Percentiles rank a stretch among this genome's conserved stretches.
phyloP scores from a whole-genome alignment of 2,888 invertebrate species.

The Eulithis testata region DNA sequence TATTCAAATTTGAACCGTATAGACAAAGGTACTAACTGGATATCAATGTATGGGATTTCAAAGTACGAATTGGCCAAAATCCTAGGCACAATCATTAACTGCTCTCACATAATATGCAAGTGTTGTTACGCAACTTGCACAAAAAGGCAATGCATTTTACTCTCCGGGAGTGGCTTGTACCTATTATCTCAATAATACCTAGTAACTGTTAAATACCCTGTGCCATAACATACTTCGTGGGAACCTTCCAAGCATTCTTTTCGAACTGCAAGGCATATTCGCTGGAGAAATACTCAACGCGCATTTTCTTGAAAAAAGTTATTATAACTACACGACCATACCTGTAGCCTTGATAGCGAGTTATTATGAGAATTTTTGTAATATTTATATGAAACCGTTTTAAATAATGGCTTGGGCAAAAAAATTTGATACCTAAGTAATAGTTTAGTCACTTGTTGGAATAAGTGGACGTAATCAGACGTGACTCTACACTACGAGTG shows the following conservation, averaged over 20 bases:
- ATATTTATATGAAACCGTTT: constrained; percentile 30
- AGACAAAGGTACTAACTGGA: too few species aligned
- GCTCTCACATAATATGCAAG: constrained; percentile 5
- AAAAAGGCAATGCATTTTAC: constrained; percentile 50
- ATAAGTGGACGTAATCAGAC: constrained; percentile 13
- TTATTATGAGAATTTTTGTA: constrained; percentile 49
- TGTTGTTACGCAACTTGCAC: constrained; percentile 46
- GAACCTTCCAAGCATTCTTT: constrained; percentile 59
- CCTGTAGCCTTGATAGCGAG: constrained; percentile 54
- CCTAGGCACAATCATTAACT: background rate
- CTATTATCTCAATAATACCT: constrained; percentile 54
- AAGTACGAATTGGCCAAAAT: too few species aligned
- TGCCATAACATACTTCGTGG: constrained; percentile 65
- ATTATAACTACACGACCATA: constrained; percentile 50
- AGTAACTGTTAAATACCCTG: constrained; percentile 21
- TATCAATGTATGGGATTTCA: too few species aligned
- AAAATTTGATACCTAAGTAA: constrained; percentile 12
- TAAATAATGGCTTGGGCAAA: constrained; percentile 27
- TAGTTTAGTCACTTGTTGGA: constrained; percentile 17
- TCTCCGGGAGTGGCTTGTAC: constrained; percentile 56
- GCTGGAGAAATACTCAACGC: constrained; percentile 21
- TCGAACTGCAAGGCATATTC: constrained; percentile 46
- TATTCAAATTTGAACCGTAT: too few species aligned
- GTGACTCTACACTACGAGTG: constrained; percentile 4
- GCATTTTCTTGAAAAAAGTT: constrained; percentile 51